These are phyloP conservation scores for Acanthoscelides obtectus DNA, from an alignment of 2,888 invertebrate species.

Conservation along the genomic window DNA sequence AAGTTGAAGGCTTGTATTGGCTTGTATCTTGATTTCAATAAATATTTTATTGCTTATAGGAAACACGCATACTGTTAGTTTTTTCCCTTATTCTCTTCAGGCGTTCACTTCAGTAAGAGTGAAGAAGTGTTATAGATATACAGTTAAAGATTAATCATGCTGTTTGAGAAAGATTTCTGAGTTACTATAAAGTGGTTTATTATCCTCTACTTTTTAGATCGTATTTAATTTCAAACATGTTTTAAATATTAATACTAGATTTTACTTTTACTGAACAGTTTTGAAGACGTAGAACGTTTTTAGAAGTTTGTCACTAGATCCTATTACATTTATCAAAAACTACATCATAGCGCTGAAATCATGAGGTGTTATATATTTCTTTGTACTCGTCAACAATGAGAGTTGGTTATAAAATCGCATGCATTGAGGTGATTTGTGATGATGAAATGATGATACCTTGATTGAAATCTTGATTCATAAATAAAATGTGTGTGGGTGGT, in stretches of 20 bases:
- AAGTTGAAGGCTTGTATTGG: no score
- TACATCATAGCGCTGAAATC: neutral
- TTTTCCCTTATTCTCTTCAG: constrained; percentile 13
- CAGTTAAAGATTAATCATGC: neutral
- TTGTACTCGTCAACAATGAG: neutral
- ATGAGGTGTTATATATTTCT: neutral
- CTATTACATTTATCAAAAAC: neutral
- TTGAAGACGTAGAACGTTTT: neutral
- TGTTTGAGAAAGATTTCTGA: constrained; percentile 4
- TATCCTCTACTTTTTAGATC: constrained; percentile 4
- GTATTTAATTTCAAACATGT: neutral
- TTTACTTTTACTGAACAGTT: neutral
- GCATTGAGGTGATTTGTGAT: no score
- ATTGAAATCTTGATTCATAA: no score
- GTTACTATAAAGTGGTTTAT: constrained; percentile 19
- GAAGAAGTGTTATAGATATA: neutral
- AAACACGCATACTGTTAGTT: no score
- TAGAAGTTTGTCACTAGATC: neutral
- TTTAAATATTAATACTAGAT: neutral
- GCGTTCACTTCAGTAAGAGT: neutral
- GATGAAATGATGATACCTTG: no score
- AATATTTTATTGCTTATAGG: no score
- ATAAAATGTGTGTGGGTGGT: no score
- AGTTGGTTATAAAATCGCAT: neutral
- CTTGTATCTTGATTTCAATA: no score